Base-by-base conservation (phyloP, 2,113 vertebrate genomes). In the Sapajus apella region DNA sequence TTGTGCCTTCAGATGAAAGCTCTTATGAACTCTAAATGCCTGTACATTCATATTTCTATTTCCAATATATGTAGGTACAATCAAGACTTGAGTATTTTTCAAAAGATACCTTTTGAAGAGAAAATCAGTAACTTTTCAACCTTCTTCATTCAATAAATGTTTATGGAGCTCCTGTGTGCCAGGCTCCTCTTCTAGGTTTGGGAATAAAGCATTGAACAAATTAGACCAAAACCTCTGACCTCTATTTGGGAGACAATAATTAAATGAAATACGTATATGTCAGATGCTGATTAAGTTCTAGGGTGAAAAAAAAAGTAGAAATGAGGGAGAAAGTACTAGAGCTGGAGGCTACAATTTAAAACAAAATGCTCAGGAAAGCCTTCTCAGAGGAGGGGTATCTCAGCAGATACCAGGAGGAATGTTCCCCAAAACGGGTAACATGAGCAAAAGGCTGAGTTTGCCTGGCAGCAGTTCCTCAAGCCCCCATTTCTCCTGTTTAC, bases 171-270 rank as follows among this genome's bases (percentile, higher is more conserved):
- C 35, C 66, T 80, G 4, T 7, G 25, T 93, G 30, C 10, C 85
- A 20, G 12, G 10, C 37, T 18, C 37, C 32, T 27, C 11, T 93
- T 94, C 66, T 52, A 37, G 32, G 35, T 43, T 37, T 85, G 25
- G 45, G 5, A 7, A 50, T 73, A 76, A 94, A 94, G 72, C 55
- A 52, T 2, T 37, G 25, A 91, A 40, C 72, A 88, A 82, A 89
- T 30, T 1, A 50, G 72, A 55, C 16, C 61, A 92, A n/a, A 3
- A 76, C 64, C 17, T 81, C 68, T 90, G 40, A 56, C 30, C 20
- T 84, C 80, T 66, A 11, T 91, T 82, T 88, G 32, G 52, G 56
- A 55, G 21, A 45, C 56, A 58, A 2, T 87, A 70, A 86, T 68
- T 55, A 82, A 76, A 92, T 35, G 79, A 72, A 61, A n/a, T 32